Evolutionary conservation across 2,888 invertebrate genomes (phyloP).

Genomic region (Ormia ochracea): DNA sequence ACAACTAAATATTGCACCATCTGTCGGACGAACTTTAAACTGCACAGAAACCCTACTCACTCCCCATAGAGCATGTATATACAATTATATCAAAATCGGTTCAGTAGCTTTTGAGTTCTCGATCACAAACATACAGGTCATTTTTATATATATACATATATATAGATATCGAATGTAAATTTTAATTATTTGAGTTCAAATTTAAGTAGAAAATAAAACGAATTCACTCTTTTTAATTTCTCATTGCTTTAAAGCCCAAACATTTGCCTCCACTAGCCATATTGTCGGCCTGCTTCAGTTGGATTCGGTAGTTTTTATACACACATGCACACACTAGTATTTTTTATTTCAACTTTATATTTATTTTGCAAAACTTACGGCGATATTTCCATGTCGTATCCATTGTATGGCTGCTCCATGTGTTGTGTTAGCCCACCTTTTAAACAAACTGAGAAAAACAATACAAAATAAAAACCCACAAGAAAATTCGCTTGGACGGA

Average conservation of each 20-base stretch:
- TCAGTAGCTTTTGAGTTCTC: too few species aligned
- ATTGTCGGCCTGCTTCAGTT: slow-evolving; percentile 52
- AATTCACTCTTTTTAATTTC: not conserved
- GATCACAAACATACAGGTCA: too few species aligned
- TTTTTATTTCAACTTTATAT: slow-evolving; percentile 24
- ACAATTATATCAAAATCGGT: too few species aligned
- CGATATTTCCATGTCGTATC: slow-evolving; percentile 51
- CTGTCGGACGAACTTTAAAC: too few species aligned
- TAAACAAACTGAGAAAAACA: slow-evolving; percentile 10
- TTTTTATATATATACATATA: too few species aligned
- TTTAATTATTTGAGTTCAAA: too few species aligned
- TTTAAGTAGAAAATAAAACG: too few species aligned
- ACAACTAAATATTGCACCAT: too few species aligned
- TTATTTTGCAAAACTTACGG: slow-evolving; percentile 40
- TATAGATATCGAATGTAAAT: too few species aligned
- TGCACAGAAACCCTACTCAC: too few species aligned
- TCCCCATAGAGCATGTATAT: too few species aligned
- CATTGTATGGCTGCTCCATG: slow-evolving; percentile 43
- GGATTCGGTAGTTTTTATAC: slow-evolving; percentile 34
- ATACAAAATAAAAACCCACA: slow-evolving; percentile 22
- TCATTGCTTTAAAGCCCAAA: slow-evolving; percentile 40
- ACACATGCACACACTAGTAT: too few species aligned
- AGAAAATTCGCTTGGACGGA: slow-evolving; percentile 25
- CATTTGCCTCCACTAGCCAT: slow-evolving; percentile 58
- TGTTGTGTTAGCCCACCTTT: slow-evolving; percentile 62